Conservation (phyloP, 2,113 vertebrate species). For the Lucifuga dentata region DNA sequence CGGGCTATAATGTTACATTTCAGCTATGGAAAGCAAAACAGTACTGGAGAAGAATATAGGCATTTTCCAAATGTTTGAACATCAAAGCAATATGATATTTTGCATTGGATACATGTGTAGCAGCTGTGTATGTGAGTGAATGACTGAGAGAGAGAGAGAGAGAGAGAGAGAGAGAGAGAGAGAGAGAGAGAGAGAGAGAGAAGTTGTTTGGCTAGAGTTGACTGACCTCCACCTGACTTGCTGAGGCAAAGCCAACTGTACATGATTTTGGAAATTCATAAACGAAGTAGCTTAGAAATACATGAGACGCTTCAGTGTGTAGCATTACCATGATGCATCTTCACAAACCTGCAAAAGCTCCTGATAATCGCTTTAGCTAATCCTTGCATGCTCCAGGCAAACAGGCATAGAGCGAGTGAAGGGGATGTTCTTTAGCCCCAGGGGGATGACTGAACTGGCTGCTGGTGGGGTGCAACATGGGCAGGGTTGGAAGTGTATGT, state of each 20-base stretch:
- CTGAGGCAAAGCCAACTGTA: slow-evolving; percentile 67
- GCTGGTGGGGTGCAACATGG: slow-evolving; percentile 54
- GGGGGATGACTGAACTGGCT: slow-evolving; percentile 38
- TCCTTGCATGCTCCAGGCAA: slow-evolving; percentile 74
- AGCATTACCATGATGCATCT: slow-evolving; percentile 86
- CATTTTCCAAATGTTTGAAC: slow-evolving; percentile 6
- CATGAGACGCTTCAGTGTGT: slow-evolving; percentile 76
- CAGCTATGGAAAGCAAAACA: slow-evolving; percentile 16
- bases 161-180: slow-evolving; percentile 1
- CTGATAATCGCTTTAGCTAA: slow-evolving; percentile 83
- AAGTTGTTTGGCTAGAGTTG: slow-evolving; percentile 67
- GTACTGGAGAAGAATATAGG: background rate
- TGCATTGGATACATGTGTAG: background rate
- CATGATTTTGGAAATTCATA: slow-evolving; percentile 77
- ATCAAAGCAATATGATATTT: background rate
- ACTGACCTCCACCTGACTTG: slow-evolving; percentile 73
- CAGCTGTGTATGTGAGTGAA: background rate
- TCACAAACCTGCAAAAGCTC: slow-evolving; percentile 82
- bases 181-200: slow-evolving; percentile 12
- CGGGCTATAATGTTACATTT: slow-evolving; percentile 25
- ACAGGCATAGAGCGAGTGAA: slow-evolving; percentile 70
- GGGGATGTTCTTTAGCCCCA: slow-evolving; percentile 60
- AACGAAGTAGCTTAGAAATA: slow-evolving; percentile 83
- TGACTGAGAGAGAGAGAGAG: background rate
- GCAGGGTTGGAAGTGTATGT: slow-evolving; percentile 37